Evolutionary conservation across 2,888 invertebrate species (phyloP), one percentile per base, ranked within the genome.

Genomic region (Chelonus formosanus): DNA sequence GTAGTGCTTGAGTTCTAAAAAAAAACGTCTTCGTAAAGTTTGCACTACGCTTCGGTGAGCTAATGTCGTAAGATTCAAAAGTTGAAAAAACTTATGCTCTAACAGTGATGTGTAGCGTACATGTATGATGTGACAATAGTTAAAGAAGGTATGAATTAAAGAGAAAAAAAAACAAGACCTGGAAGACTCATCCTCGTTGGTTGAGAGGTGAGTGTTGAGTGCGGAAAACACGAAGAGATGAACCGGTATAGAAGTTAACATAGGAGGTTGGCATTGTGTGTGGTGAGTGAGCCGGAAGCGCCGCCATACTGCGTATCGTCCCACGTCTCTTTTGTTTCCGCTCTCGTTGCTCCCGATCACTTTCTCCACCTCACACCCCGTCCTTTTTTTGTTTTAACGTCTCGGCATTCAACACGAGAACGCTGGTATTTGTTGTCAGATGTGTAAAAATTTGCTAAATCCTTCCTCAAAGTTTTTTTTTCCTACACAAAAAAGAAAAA

Each of bases 261-360:
- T 80, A 78, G 73, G 75, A 74, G 73, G 72, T 7, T 5, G 71
- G 79, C 79, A 83, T 84, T 83, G 83, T 84, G 80, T 81, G 82
- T 76, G 82, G 83, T 80, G 82, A 84, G 80, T 82, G 82, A 82
- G 78, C 83, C 82, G 83, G 83, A 84, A 83, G 78, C 81, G 80
- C 76, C 80, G 81, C 80, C 83, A 82, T 83, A 79, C 80, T 82
- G 80, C 67, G 78, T 79, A 78, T 80, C 71, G 69, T 68, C 68
- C 71, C 74, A 73, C 73, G 72, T 74, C 71, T 69, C 73, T 79
- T 76, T 82, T 82, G 80, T 81, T 78, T 78, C 73, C 73, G 73
- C 68, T 75, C 71, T 70, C 65, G 55, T 64, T 65, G 52, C 52
- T 59, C 62, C 67, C 63, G 35, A 61, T 61, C 65, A 62, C 59